Base-by-base conservation (phyloP, 2,888 invertebrate species). In the Perizoma affinitatum region DNA sequence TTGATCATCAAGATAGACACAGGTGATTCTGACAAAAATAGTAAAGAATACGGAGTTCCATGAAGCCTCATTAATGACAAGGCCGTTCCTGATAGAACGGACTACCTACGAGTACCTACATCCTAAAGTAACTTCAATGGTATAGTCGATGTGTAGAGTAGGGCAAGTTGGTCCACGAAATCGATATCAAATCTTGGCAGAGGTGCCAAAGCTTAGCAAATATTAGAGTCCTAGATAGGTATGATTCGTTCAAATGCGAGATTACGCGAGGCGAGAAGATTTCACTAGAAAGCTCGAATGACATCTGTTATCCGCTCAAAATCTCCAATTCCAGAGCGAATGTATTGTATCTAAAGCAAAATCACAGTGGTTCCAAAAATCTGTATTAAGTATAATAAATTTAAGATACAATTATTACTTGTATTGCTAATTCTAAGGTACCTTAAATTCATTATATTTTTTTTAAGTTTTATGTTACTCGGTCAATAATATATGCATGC, bases 261-360 rank as follows among this genome's bases (percentile, higher is more conserved):
- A 81, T 81, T 82, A 83, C 81, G 81, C 75, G 69, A 75, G 74
- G 71, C 66, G 69, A 74, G 71, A 70, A 74, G 75, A 76, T 79
- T 80, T 82, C 79, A 74, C 79, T 86, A 86, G 86, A 88, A 87
- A 88, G 86, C 68, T 71, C 73, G 79, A 54, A 49, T 72, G 82
- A 83, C 76, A 86, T 76, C 73, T 76, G 81, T 86, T 78, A 83
- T 58, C 66, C 67, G 71, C 68, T 75, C 75, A 80, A 82, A 86
- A 82, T 85, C 80, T 82, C 74, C n/a, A n/a, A n/a, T n/a, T n/a
- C n/a, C 70, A 68, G 71, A 83, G 74, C 79, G 79, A 81, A 85
- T 83, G 77, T 78, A 78, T 48, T 48, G 34, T 35, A 6, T n/a
- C n/a, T 10, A 45, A 45, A 6, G 22, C 33, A 45, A 35, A 47